These are phyloP conservation scores for Poecilia latipinna DNA, from an alignment of 2,113 vertebrate genomes.

Conservation along the genomic window DNA sequence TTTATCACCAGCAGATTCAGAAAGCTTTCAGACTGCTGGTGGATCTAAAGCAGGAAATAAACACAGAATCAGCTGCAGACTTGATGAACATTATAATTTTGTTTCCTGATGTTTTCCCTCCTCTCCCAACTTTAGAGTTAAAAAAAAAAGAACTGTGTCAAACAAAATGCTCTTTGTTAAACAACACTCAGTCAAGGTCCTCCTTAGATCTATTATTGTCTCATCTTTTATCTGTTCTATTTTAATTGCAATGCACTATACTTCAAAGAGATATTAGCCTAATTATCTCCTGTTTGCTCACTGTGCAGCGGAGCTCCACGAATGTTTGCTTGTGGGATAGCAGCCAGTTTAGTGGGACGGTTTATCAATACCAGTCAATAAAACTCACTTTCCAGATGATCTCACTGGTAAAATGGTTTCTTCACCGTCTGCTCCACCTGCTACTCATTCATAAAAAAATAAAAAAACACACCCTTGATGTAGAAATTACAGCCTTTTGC, in stretches of 20 bases:
- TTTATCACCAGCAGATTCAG: constrained; percentile 59
- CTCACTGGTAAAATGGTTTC: constrained; percentile 32
- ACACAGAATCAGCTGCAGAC: constrained; percentile 22
- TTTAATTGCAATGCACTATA: constrained; percentile 68
- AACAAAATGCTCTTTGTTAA: constrained; percentile 74
- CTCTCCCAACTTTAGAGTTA: constrained; percentile 15
- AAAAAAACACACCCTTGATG: constrained; percentile 61
- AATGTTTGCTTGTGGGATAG: constrained; percentile 16
- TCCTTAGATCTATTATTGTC: constrained; percentile 76
- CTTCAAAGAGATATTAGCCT: constrained; percentile 76
- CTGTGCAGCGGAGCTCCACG: constrained; percentile 21
- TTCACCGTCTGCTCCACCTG: constrained; percentile 73
- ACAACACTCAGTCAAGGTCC: constrained; percentile 68
- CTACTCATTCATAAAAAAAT: constrained; percentile 67
- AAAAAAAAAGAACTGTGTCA: constrained; percentile 60
- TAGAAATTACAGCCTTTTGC: constrained; percentile 75
- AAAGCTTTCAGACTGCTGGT: constrained; percentile 28
- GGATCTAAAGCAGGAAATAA: constrained; percentile 23
- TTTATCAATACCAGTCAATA: constrained; percentile 45
- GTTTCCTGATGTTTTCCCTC: constrained; percentile 23
- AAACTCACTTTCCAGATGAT: constrained; percentile 53
- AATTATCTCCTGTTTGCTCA: constrained; percentile 60
- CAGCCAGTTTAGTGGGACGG: constrained; percentile 11
- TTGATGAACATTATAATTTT: constrained; percentile 41
- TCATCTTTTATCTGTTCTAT: constrained; percentile 71